Conservation (phyloP, 2,888 invertebrate genomes). For the Lathronympha strigana region DNA sequence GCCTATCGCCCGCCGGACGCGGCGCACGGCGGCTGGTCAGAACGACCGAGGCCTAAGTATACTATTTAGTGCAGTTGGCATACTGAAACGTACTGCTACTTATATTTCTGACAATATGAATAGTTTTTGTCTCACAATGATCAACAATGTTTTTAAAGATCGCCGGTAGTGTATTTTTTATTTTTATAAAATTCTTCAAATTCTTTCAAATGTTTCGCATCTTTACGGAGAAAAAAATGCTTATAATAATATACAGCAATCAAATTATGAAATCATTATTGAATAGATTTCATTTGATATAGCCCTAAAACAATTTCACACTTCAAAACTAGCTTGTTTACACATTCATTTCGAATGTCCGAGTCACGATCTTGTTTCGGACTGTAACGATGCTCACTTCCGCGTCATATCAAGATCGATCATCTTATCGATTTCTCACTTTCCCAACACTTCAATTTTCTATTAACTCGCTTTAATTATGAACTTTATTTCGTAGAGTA, state of each 20-base stretch:
- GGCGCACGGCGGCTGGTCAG: too few species aligned
- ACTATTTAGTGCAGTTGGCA: too few species aligned
- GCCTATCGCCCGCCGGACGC: too few species aligned
- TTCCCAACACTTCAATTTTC: neutral
- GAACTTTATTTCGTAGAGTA: neutral
- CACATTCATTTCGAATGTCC: conserved; percentile 29
- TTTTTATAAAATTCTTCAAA: too few species aligned
- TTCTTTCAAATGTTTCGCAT: too few species aligned
- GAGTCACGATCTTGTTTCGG: conserved; percentile 34
- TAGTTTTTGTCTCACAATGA: too few species aligned
- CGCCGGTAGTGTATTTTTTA: too few species aligned
- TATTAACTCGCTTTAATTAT: neutral
- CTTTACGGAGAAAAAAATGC: neutral
- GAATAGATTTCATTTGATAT: neutral
- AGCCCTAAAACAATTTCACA: conserved; percentile 25
- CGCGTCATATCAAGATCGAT: conserved; percentile 34
- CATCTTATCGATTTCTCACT: conserved; percentile 12
- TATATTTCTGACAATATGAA: too few species aligned
- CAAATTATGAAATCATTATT: neutral
- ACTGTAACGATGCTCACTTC: conserved; percentile 33
- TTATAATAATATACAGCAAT: neutral
- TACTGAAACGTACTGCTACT: too few species aligned
- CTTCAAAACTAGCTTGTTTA: conserved; percentile 18
- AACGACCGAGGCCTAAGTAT: too few species aligned
- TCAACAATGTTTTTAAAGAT: too few species aligned